Conservation (phyloP, 2,888 invertebrate genomes). For the Galerucella nymphaeae region DNA sequence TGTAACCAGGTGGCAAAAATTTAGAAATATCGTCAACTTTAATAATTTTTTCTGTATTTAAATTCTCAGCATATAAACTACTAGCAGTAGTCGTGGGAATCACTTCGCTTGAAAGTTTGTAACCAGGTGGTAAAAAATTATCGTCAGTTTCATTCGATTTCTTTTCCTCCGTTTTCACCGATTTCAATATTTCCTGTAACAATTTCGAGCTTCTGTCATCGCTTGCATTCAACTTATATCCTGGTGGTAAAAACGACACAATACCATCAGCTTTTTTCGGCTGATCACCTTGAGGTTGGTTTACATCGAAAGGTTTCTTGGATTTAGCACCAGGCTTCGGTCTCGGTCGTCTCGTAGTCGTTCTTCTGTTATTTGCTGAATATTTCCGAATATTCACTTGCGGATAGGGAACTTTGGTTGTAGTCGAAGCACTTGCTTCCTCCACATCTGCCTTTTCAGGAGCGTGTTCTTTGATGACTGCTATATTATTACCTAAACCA, state of each 20-base stretch:
- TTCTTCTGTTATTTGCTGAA: slow-evolving; percentile 62
- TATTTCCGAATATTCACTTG: slow-evolving; percentile 77
- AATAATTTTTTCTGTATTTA: slow-evolving; percentile 36
- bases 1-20: slow-evolving; percentile 38
- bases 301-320: slow-evolving; percentile 45
- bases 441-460: slow-evolving; percentile 58
- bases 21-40: slow-evolving; percentile 57
- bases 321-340: slow-evolving; percentile 29
- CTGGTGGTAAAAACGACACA: slow-evolving; percentile 64
- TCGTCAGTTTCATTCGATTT: slow-evolving; percentile 35
- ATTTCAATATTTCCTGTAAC: slow-evolving; percentile 50
- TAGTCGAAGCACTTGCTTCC: slow-evolving; percentile 64
- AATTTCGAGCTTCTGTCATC: slow-evolving; percentile 50
- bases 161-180: slow-evolving; percentile 33
- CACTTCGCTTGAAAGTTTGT: slow-evolving; percentile 62
- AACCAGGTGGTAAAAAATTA: slow-evolving; percentile 65
- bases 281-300: slow-evolving; percentile 58
- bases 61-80: slow-evolving; percentile 49
- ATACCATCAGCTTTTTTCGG: slow-evolving; percentile 51
- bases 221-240: slow-evolving; percentile 58
- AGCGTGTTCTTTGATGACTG: slow-evolving; percentile 70
- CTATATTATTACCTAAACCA: slow-evolving; percentile 77
- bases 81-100: slow-evolving; percentile 33
- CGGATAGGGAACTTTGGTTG: slow-evolving; percentile 64
- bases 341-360: slow-evolving; percentile 53